Base-by-base conservation (phyloP, 2,888 invertebrate species). In the Philaethria dido region DNA sequence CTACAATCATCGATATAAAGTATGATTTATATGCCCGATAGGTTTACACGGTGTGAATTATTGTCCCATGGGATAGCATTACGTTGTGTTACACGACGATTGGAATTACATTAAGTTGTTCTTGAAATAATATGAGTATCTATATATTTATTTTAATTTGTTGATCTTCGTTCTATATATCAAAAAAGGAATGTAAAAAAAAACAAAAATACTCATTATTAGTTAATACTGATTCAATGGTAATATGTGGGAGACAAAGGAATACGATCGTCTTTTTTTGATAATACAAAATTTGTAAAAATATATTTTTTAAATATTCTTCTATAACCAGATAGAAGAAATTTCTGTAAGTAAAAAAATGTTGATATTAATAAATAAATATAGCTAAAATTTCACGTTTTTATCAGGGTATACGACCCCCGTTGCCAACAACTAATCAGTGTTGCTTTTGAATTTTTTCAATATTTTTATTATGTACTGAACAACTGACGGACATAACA, bases 21-120 rank as follows among this genome's bases (percentile, higher is more conserved):
- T 6, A 13, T 59, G 44, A 59, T 59, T 59, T 59, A 59, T 16
- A 13, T 6, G 39, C 11, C 59, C 44, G 59, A 45, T 59, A 59
- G 59, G 59, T 16, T 59, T 44, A 18, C 42, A 18, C 42, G 16
- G 16, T 44, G 42, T 29, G 44, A 59, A 45, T 59, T 59, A 59
- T 59, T 45, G 22, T 18, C 44, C 29, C n/a, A 16, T 3, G 44
- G 13, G 45, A 44, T n/a, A 29, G 16, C 9, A 22, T n/a, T 57
- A 29, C 45, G 44, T 59, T 13, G 29, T 11, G 13, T 59, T 16
- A 1, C n/a, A 45, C 13, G 44, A 18, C n/a, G 16, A 29, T 44
- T 60, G 25, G 9, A 6, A n/a, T 29, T 59, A 44, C 22, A 25
- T 39, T 13, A 36, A 39, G 18, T 14, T 33, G 25, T 8, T 25